phyloP scores from a whole-genome alignment of 2,888 invertebrate genomes.

The Psylliodes chrysocephalus region DNA sequence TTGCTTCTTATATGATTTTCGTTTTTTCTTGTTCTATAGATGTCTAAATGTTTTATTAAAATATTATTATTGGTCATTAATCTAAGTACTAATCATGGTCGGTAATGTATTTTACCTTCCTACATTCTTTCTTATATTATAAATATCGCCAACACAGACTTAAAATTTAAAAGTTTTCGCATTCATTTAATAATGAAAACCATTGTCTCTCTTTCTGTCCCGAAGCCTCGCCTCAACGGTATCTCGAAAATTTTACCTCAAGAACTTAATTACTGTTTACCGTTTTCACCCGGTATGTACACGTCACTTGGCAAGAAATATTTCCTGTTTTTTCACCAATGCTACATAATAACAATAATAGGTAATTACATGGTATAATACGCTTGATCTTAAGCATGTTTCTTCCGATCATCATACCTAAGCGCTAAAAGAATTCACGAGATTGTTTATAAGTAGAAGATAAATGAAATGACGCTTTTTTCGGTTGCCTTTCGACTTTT shows the following conservation, averaged over 20 bases:
- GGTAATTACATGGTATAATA: constrained; percentile 35
- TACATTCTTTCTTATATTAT: too few species aligned
- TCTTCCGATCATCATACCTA: constrained; percentile 17
- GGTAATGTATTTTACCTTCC: too few species aligned
- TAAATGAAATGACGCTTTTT: constrained; percentile 23
- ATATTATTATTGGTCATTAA: too few species aligned
- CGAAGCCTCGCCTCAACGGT: constrained; percentile 2
- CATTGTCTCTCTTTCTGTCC: constrained; percentile 1
- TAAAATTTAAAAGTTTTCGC: too few species aligned
- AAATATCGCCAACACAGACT: too few species aligned
- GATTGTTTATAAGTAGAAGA: constrained; percentile 32
- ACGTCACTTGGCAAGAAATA: constrained; percentile 8
- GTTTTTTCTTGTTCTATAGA: too few species aligned
- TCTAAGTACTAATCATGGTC: too few species aligned
- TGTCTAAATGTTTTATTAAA: too few species aligned
- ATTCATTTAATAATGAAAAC: too few species aligned
- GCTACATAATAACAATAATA: constrained; percentile 32
- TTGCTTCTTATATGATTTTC: too few species aligned
- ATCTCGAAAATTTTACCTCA: constrained; percentile 15
- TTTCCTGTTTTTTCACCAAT: constrained; percentile 26
- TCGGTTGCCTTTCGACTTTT: not conserved
- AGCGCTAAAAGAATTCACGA: constrained; percentile 4
- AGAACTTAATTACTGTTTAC: constrained; percentile 22
- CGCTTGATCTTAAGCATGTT: constrained; percentile 31
- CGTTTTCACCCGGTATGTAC: constrained; percentile 24